Base-by-base conservation (phyloP, 2,888 invertebrate species). In the Leptura quadrifasciata region DNA sequence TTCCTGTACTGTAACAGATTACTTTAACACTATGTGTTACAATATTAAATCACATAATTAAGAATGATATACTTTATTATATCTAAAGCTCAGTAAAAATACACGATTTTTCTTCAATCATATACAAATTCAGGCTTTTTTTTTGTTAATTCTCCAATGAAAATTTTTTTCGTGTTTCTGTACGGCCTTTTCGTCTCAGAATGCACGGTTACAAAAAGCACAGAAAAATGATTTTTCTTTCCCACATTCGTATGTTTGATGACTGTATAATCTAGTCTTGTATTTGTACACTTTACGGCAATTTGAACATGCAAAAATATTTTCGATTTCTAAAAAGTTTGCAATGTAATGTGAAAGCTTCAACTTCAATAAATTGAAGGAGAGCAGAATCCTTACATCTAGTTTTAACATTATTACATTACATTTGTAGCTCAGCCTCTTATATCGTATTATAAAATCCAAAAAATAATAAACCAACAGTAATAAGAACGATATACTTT, bases 211-310 rank as follows among this genome's bases (percentile, higher is more conserved):
- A 10, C 57, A 57, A 52, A 61, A 65, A 5, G 21, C 15, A 21
- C 79, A 79, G 12, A 70, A 21, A 47, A 75, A 76, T 17, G 64
- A 70, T 64, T 65, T 71, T 21, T 72, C 63, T 58, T 82, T 82
- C 65, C 81, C 81, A 74, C 83, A 83, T 75, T 83, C 83, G 27
- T 78, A 79, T 64, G 78, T 82, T 18, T 52, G 69, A 63, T 83
- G 83, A 15, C 81, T 58, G 39, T 79, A 76, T 5, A 83, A 72
- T 18, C 80, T 79, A 18, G 77, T 78, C 12, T 73, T 57, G 18
- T 82, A 80, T 24, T 74, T 76, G 72, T 83, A 83, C 0, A 76
- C 73, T 47, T 79, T 81, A 20, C 55, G 71, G 61, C 83, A 83
- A 3, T 18, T 70, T 9, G 73, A 39, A 18, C 80, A 79, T 12